Evolutionary conservation across 2,113 vertebrate genomes (phyloP).

Genomic region (Nettapus auritus): DNA sequence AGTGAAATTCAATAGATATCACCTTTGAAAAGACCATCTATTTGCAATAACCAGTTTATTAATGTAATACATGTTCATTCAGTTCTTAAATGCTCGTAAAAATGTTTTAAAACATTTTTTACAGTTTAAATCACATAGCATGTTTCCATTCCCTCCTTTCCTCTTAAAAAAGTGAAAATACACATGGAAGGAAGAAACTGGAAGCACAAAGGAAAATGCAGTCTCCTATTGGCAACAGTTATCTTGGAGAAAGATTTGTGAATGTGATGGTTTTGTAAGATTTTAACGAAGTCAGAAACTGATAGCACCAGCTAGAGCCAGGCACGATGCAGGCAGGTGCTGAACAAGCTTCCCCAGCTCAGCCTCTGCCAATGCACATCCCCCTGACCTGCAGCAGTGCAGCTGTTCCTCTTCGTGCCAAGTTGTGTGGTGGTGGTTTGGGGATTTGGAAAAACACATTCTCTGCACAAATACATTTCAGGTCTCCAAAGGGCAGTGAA

Average conservation of each 20-base stretch:
- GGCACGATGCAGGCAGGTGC: conserved; percentile 35
- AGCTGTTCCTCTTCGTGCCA: conserved; percentile 26
- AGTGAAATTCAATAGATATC: neutral
- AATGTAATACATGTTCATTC: neutral
- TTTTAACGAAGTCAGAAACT: conserved; percentile 16
- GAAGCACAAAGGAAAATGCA: neutral
- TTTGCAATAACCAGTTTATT: neutral
- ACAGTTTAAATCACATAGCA: neutral
- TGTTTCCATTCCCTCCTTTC: neutral
- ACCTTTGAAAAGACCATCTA: neutral
- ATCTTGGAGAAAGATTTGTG: neutral
- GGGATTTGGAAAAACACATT: conserved; percentile 21
- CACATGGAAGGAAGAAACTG: neutral
- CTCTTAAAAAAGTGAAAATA: neutral
- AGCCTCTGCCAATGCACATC: conserved; percentile 8
- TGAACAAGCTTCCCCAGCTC: neutral
- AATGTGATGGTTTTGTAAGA: neutral
- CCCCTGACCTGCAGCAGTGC: conserved; percentile 24
- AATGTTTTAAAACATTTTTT: neutral
- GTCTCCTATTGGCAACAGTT: neutral
- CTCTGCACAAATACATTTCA: neutral
- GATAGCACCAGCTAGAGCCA: neutral
- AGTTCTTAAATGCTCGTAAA: neutral
- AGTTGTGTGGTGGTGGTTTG: neutral
- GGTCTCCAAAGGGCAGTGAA: conserved; percentile 20